phyloP scores from a whole-genome alignment of 1,140 invertebrate genomes.

The Thalassaphorura encarpata region DNA sequence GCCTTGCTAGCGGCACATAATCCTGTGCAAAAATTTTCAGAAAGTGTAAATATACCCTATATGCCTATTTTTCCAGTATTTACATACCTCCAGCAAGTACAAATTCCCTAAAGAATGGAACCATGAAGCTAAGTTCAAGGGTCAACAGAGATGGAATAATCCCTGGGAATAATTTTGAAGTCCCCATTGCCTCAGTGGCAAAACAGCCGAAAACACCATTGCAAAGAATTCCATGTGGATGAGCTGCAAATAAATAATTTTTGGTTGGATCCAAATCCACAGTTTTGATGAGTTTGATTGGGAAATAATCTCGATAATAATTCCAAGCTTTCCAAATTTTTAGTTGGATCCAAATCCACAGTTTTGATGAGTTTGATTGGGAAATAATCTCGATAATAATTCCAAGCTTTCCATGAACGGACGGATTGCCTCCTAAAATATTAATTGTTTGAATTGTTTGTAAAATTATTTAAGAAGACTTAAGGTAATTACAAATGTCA shows the following conservation, averaged over 20 bases:
- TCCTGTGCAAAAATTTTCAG: too few relatives aligned
- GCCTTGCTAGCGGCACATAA: conserved; percentile 44
- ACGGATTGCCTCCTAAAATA: too few relatives aligned
- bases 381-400: conserved; percentile 52
- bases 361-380: too few relatives aligned
- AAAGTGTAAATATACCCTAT: conserved; percentile 1
- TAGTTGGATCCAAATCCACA: conserved; percentile 48
- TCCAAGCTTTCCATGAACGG: too few relatives aligned
- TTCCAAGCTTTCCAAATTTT: conserved; percentile 58
- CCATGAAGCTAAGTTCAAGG: conserved; percentile 63
- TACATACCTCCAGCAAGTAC: conserved; percentile 33
- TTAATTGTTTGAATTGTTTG: not conserved
- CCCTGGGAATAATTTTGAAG: conserved; percentile 63
- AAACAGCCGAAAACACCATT: conserved; percentile 66
- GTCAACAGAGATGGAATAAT: conserved; percentile 60
- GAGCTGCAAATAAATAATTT: conserved; percentile 76
- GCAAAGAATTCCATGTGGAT: conserved; percentile 79
- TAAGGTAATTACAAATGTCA: not conserved
- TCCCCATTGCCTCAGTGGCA: conserved; percentile 60
- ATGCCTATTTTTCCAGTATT: not conserved
- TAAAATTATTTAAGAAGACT: not conserved
- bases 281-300: conserved; percentile 67
- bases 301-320: conserved; percentile 71
- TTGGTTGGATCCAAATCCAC: conserved; percentile 60
- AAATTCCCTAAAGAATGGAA: conserved; percentile 71